A percentile compares a stretch with the other conserved stretches of the same genome.
phyloP scores from a whole-genome alignment of 2,113 vertebrate genomes.

The Scolopax mira region DNA sequence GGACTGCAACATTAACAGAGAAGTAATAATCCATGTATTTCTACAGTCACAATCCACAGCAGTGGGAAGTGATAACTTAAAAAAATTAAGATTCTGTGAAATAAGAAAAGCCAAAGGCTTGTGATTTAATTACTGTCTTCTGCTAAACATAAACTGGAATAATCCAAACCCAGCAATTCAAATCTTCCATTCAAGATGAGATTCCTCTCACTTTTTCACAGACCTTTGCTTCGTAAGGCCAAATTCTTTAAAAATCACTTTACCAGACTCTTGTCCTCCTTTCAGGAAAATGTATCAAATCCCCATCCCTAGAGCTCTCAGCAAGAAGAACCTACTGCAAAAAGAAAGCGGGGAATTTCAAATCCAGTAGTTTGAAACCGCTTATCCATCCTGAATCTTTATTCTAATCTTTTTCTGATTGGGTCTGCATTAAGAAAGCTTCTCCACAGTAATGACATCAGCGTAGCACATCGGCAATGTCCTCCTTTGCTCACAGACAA shows the following conservation, averaged over 20 bases:
- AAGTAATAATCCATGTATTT: not conserved
- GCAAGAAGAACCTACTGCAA: not conserved
- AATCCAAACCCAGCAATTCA: not conserved
- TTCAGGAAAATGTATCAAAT: constrained; percentile 45
- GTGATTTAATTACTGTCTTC: not conserved
- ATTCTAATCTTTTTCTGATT: not conserved
- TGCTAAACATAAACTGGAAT: constrained; percentile 2
- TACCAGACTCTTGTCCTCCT: not conserved
- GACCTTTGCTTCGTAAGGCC: not conserved
- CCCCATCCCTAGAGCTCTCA: not conserved
- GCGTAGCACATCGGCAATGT: rapidly evolving
- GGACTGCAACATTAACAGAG: not conserved
- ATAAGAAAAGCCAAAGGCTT: not conserved
- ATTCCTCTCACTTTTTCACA: constrained; percentile 15
- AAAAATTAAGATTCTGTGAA: not conserved
- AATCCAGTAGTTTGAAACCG: not conserved
- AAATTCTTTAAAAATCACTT: constrained; percentile 38
- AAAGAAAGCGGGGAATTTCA: not conserved
- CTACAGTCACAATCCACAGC: not conserved
- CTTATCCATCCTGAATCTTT: not conserved
- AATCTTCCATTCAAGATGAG: constrained; percentile 29
- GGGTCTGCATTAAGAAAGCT: not conserved
- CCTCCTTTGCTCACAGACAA: not conserved
- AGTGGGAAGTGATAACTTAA: not conserved
- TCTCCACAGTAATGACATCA: not conserved